Evolutionary conservation across 2,888 invertebrate species (phyloP), one percentile per base, ranked within the genome.

Genomic region (Taphrorychus bicolor): DNA sequence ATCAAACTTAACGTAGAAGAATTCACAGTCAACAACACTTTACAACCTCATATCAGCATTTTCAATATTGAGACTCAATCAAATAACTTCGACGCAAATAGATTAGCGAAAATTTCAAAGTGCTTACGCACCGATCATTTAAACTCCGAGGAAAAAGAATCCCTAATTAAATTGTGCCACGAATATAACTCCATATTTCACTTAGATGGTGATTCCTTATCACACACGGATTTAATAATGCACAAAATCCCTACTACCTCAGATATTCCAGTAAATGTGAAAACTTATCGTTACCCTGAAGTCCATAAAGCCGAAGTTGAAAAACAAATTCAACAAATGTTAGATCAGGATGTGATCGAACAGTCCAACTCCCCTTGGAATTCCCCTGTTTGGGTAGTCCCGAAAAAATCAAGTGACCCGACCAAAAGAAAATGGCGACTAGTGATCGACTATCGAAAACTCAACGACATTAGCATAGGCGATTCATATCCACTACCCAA

Each of bases 381-480:
- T 58, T 63, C 70, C 1, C 74, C 74, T 5, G 40, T 76, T 5
- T 73, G 72, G 71, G 63, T 76, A 5, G 73, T 76, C 22, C 76
- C 78, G 0, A 80, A 80, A 64, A 80, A 79, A 68, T 18, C 56
- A 79, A 21, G 65, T 19, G 62, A 56, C 54, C 60, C 67, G n/a
- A 65, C 65, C 16, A 23, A 69, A 60, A 54, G 60, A 19, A 71
- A 71, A 63, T 71, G 59, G 59, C 45, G 71, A 63, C 58, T 72
- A 11, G 69, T 73, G 3, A 49, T 73, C 11, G 65, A 71, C 41
- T 69, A 70, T 54, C 19, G 70, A 7, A 76, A 79, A 68, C 54
- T 82, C 54, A 82, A 82, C 66, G 75, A 81, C 5, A 73, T 75
- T 19, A 81, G 80, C 0, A 71, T 79, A 0, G 76, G 75, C 1